These are phyloP conservation scores for Fukomys damarensis DNA, from an alignment of 2,113 vertebrate species.

Conservation along the genomic window DNA sequence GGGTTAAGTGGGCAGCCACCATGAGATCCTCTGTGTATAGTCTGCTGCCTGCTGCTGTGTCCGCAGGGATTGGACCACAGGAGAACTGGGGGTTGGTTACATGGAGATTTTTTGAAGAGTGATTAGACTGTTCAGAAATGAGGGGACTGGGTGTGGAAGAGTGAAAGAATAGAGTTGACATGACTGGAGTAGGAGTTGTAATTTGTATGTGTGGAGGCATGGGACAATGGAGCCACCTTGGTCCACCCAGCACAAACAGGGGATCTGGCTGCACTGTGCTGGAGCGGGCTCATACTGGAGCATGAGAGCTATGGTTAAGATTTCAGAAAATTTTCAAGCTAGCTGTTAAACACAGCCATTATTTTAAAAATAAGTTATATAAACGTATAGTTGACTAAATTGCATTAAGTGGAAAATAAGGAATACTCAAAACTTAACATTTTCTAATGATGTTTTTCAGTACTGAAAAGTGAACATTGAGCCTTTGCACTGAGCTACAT, in stretches of 20 bases:
- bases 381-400: slow-evolving; percentile 11
- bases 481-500: too few species aligned
- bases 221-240: not conserved
- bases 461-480: too few species aligned
- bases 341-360: not conserved
- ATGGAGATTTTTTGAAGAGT: not conserved
- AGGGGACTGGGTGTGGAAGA: not conserved
- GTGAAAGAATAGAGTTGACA: not conserved
- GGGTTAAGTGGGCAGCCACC: not conserved
- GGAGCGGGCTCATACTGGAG: not conserved
- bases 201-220: not conserved
- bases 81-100: not conserved
- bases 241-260: not conserved
- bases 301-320: not conserved
- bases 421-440: not conserved
- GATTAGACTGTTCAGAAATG: not conserved
- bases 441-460: not conserved
- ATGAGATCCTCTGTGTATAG: not conserved
- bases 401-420: not conserved
- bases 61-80: not conserved
- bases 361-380: not conserved
- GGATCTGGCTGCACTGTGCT: not conserved
- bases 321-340: not conserved
- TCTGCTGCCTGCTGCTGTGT: not conserved
- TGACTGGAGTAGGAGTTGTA: not conserved